Conservation (phyloP, 2,888 invertebrate species). For the Atherix ibis region DNA sequence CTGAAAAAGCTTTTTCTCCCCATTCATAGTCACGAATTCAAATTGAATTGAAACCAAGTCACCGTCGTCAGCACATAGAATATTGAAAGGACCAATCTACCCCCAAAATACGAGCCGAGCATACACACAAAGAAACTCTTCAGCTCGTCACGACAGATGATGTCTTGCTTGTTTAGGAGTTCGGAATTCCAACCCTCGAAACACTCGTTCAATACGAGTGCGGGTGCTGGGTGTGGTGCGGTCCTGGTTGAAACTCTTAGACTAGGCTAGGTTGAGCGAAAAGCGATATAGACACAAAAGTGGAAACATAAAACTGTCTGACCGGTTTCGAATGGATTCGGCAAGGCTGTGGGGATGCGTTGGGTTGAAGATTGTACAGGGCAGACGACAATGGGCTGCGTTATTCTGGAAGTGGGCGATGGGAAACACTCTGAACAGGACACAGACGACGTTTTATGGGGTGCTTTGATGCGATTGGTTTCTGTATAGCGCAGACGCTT, state of each 20-base stretch:
- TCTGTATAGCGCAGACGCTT: constrained; percentile 36
- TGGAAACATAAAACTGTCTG: constrained; percentile 11
- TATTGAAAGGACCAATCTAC: too few relatives aligned
- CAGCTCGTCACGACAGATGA: too few relatives aligned
- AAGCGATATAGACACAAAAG: constrained; percentile 12
- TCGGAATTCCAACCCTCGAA: too few relatives aligned
- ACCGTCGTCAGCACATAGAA: not conserved
- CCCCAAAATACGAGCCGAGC: too few relatives aligned
- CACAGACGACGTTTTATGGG: constrained; percentile 25
- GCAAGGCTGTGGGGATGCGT: not conserved
- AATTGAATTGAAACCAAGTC: not conserved
- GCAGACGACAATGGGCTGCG: constrained; percentile 9
- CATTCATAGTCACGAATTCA: constrained; percentile 4
- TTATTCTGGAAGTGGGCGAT: too few relatives aligned
- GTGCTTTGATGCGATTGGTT: constrained; percentile 37
- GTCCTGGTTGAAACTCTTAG: too few relatives aligned
- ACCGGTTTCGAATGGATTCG: constrained; percentile 6
- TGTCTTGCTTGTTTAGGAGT: too few relatives aligned
- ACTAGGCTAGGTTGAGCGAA: too few relatives aligned
- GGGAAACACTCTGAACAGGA: constrained; percentile 19
- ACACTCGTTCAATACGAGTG: too few relatives aligned
- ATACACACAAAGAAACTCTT: too few relatives aligned
- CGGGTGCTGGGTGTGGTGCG: too few relatives aligned
- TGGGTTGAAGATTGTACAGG: not conserved
- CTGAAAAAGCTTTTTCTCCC: constrained; percentile 10